These are phyloP conservation scores for Drosophila pruinosa DNA, from an alignment of 1,140 invertebrate genomes.

Conservation along the genomic window DNA sequence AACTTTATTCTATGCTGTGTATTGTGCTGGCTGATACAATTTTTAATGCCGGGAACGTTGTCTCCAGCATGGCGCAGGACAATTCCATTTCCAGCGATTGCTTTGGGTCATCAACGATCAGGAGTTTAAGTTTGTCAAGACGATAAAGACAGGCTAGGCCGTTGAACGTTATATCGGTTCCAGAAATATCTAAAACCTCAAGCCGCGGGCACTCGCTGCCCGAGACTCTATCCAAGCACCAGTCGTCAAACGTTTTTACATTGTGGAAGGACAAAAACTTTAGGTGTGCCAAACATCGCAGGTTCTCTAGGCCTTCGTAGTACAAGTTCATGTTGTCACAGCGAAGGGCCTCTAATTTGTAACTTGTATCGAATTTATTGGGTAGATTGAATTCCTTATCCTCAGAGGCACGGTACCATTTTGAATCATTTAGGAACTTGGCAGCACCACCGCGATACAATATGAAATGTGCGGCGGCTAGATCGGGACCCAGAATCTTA, in stretches of 20 bases:
- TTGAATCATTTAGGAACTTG: slow-evolving; percentile 84
- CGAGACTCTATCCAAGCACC: slow-evolving; percentile 88
- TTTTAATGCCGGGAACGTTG: slow-evolving; percentile 81
- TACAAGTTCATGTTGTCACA: slow-evolving; percentile 85
- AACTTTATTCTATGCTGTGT: slow-evolving; percentile 37
- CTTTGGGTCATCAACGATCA: slow-evolving; percentile 84
- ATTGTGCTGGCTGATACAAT: slow-evolving; percentile 63
- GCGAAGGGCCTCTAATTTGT: slow-evolving; percentile 88
- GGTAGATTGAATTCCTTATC: slow-evolving; percentile 85
- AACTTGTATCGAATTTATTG: slow-evolving; percentile 83
- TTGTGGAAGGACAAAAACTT: slow-evolving; percentile 87
- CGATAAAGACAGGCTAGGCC: slow-evolving; percentile 88
- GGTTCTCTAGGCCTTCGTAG: slow-evolving; percentile 89
- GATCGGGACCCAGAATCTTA: slow-evolving; percentile 86
- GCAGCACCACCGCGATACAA: slow-evolving; percentile 87
- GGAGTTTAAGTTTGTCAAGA: slow-evolving; percentile 84
- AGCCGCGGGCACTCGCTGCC: slow-evolving; percentile 85
- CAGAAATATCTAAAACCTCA: slow-evolving; percentile 90
- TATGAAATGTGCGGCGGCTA: slow-evolving; percentile 90
- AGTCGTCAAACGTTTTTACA: slow-evolving; percentile 89
- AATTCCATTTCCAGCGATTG: slow-evolving; percentile 84
- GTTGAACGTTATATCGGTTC: slow-evolving; percentile 86
- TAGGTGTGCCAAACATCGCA: slow-evolving; percentile 85
- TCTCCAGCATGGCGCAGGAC: slow-evolving; percentile 85
- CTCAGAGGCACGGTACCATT: slow-evolving; percentile 85